Conservation (phyloP, 1,140 invertebrate species). For the Lanistes nyassanus region DNA sequence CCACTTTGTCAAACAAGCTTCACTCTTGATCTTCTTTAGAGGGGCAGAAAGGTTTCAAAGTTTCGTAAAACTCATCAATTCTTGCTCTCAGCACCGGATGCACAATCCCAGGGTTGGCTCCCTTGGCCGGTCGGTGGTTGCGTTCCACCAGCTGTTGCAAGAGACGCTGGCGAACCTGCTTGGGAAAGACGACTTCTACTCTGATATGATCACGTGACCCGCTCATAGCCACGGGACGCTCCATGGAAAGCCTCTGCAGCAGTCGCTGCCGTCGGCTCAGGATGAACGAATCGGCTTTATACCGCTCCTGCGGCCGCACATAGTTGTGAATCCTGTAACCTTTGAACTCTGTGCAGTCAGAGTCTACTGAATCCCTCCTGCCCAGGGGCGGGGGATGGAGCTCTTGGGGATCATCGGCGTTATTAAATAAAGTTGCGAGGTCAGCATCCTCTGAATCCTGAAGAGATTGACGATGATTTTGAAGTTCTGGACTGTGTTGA, state of each 20-base stretch:
- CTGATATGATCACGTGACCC: background rate
- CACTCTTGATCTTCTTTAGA: too few species aligned
- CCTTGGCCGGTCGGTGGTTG: background rate
- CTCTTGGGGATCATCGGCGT: background rate
- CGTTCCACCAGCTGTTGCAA: constrained; percentile 16
- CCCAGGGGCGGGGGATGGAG: background rate
- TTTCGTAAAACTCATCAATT: constrained; percentile 13
- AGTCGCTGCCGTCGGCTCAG: constrained; percentile 3
- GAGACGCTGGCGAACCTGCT: background rate
- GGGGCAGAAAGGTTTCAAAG: constrained; percentile 15
- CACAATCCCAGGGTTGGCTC: background rate
- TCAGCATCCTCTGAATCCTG: too few species aligned
- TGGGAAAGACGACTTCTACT: constrained; percentile 14
- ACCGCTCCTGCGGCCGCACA: constrained; percentile 12
- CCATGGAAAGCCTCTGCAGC: constrained; percentile 6
- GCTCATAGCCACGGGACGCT: constrained; percentile 4
- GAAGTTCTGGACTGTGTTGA: too few species aligned
- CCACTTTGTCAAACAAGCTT: too few species aligned
- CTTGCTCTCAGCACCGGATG: constrained; percentile 17
- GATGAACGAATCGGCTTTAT: constrained; percentile 12
- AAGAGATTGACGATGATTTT: too few species aligned
- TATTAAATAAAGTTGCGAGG: too few species aligned
- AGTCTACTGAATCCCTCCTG: background rate
- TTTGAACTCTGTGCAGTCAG: constrained; percentile 13
- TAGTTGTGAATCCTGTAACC: constrained; percentile 15